These are phyloP conservation scores for Aphyosemion australe DNA, from an alignment of 2,113 vertebrate species.

Conservation along the genomic window DNA sequence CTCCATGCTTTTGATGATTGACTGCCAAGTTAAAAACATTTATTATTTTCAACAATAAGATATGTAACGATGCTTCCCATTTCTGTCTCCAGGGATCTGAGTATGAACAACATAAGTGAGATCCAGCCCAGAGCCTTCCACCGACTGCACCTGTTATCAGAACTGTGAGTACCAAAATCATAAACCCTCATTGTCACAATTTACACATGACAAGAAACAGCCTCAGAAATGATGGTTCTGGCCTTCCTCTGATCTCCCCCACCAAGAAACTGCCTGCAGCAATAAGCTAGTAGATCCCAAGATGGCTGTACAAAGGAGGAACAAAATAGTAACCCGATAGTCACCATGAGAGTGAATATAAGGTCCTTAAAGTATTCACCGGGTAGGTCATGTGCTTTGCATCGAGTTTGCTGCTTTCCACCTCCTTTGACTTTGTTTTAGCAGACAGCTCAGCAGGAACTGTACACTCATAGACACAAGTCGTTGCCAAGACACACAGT, in stretches of 20 bases:
- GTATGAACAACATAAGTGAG: constrained; percentile 95
- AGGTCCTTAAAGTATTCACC: constrained; percentile 53
- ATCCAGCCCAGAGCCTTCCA: constrained; percentile 84
- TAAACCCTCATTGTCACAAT: constrained; percentile 35
- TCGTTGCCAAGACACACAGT: constrained; percentile 40
- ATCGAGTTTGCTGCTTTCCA: constrained; percentile 45
- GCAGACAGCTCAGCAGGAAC: constrained; percentile 49
- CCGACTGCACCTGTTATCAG: constrained; percentile 89
- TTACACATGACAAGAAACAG: constrained; percentile 51
- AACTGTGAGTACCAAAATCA: constrained; percentile 87
- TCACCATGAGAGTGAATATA: constrained; percentile 60
- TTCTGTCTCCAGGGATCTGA: constrained; percentile 85
- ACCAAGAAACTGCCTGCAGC: constrained; percentile 64
- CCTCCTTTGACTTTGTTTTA: constrained; percentile 47
- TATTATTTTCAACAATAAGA: constrained; percentile 37
- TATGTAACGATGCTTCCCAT: constrained; percentile 17
- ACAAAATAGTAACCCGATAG: constrained; percentile 55
- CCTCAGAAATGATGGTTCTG: constrained; percentile 62
- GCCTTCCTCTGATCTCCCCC: constrained; percentile 62
- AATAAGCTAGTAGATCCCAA: constrained; percentile 40
- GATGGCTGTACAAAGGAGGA: constrained; percentile 43
- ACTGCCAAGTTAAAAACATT: constrained; percentile 46
- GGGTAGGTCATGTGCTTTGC: constrained; percentile 49
- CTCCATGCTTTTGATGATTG: constrained; percentile 41
- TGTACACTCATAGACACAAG: constrained; percentile 26